A percentile compares a stretch with the other conserved stretches of the same genome.
Conservation (phyloP, 2,797 vertebrate genomes). For the Margarornis squamiger region DNA sequence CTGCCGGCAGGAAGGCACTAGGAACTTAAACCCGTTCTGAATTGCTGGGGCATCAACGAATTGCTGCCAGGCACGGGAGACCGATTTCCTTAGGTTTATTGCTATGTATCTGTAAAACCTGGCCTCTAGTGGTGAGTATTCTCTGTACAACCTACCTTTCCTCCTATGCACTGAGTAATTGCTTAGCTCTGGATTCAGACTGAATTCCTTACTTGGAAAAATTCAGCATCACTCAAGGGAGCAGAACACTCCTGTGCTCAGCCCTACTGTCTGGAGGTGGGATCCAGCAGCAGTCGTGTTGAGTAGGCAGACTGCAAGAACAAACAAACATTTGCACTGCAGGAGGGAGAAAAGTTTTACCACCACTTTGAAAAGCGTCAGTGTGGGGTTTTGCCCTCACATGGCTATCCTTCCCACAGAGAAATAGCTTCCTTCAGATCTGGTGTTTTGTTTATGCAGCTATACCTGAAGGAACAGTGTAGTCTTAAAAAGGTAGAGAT, state of each 20-base stretch:
- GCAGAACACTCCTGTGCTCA: neutral
- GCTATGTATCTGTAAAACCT: neutral
- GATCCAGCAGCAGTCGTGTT: neutral
- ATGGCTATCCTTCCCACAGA: neutral
- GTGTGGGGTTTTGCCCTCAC: neutral
- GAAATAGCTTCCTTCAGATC: neutral
- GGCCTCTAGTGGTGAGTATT: neutral
- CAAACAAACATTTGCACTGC: neutral
- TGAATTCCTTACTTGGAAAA: neutral
- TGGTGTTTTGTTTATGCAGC: neutral
- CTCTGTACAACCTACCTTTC: neutral
- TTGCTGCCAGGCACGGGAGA: neutral
- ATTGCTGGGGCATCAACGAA: too few species aligned
- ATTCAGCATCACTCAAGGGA: neutral
- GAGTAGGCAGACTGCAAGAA: neutral
- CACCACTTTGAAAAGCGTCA: neutral
- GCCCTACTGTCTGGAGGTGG: neutral
- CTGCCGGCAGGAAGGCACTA: too few species aligned
- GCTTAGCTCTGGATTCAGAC: neutral
- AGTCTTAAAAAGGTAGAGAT: neutral
- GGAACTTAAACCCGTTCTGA: accelerated
- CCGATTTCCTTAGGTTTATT: neutral
- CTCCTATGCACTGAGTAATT: neutral
- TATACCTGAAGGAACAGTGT: neutral
- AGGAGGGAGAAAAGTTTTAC: neutral